Evolutionary conservation across 2,113 vertebrate genomes (phyloP).

Genomic region (Cavia aperea): DNA sequence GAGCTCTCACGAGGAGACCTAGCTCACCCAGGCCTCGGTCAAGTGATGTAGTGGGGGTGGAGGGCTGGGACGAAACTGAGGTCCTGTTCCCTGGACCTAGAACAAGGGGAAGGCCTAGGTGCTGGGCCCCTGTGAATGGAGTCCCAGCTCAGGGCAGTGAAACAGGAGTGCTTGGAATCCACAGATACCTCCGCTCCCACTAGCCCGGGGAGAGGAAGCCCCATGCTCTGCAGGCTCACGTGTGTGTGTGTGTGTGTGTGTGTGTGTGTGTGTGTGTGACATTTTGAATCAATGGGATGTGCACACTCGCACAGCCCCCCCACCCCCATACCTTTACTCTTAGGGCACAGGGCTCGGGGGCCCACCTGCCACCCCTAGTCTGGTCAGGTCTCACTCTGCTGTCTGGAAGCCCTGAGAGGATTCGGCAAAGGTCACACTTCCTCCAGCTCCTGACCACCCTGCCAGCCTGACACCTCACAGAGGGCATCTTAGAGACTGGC

Average conservation of each 20-base stretch:
- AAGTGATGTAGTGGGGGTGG: background rate
- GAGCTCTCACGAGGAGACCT: too few relatives aligned
- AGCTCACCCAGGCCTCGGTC: background rate
- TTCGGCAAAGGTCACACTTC: too few relatives aligned
- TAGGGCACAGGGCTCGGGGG: background rate
- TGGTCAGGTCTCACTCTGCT: background rate
- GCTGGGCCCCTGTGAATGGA: background rate
- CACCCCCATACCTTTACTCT: background rate
- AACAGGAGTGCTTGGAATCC: background rate
- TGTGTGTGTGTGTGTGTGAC: background rate
- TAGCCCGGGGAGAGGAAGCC: background rate
- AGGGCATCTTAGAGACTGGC: fast-evolving
- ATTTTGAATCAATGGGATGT: background rate
- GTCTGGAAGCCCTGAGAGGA: background rate
- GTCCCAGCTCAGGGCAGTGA: background rate
- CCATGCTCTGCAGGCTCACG: fast-evolving
- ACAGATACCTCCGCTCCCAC: fast-evolving
- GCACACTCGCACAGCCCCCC: background rate
- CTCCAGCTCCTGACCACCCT: fast-evolving
- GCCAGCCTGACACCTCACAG: fast-evolving
- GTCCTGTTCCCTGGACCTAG: too few relatives aligned
- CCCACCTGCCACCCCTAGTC: background rate
- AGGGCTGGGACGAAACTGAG: background rate
- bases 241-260: background rate
- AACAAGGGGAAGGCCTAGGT: too few relatives aligned